These are phyloP conservation scores for Drosophila quadrilineata DNA, from an alignment of 1,140 invertebrate species.

Conservation along the genomic window DNA sequence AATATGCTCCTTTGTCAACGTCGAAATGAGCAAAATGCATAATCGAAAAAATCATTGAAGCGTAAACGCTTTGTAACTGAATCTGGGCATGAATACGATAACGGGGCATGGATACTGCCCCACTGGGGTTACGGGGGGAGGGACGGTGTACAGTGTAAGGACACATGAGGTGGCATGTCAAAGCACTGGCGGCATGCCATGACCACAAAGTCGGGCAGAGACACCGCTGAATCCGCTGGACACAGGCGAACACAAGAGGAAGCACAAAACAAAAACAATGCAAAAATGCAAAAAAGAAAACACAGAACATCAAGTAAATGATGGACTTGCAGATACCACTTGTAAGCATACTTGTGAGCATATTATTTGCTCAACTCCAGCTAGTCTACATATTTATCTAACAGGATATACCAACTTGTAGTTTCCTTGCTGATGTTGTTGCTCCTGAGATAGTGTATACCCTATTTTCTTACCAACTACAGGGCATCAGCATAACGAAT, in stretches of 20 bases:
- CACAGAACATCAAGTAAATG: neutral
- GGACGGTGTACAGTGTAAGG: neutral
- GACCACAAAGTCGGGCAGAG: constrained; percentile 12
- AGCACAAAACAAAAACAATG: neutral
- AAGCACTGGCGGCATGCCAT: constrained; percentile 10
- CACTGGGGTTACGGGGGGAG: neutral
- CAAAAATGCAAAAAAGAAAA: constrained; percentile 5
- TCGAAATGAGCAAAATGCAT: constrained; percentile 73
- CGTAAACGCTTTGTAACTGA: constrained; percentile 75
- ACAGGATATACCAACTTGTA: too few species aligned
- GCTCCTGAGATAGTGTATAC: too few species aligned
- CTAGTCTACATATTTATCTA: too few species aligned
- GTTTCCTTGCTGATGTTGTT: too few species aligned
- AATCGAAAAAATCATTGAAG: constrained; percentile 75
- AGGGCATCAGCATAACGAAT: constrained; percentile 20
- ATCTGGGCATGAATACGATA: constrained; percentile 42
- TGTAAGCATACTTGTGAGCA: too few species aligned
- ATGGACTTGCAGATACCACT: neutral
- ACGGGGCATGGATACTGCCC: neutral
- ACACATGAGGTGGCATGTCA: too few species aligned
- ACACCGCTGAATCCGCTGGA: neutral
- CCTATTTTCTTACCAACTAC: too few species aligned
- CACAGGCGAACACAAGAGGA: constrained; percentile 5
- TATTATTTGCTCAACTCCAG: too few species aligned
- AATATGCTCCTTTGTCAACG: constrained; percentile 54